Evolutionary conservation across 2,113 vertebrate species (phyloP).

Genomic region (Columbina picui): DNA sequence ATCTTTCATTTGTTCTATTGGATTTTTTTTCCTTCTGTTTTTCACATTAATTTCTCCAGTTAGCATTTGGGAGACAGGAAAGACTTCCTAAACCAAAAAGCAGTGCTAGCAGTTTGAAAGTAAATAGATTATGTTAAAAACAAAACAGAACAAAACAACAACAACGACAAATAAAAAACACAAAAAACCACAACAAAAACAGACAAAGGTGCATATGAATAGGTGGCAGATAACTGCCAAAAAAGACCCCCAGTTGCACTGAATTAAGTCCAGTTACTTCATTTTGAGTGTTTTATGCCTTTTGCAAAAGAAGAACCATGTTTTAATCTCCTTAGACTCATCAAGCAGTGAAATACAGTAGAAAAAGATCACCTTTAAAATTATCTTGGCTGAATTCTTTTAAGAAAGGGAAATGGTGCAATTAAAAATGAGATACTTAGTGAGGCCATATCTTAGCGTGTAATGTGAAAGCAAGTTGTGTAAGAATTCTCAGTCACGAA

Average conservation of each 20-base stretch:
- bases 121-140: not conserved
- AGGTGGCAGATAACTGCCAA: not conserved
- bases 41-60: not conserved
- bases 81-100: not conserved
- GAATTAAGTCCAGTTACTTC: not conserved
- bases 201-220: not conserved
- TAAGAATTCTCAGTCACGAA: constrained; percentile 1
- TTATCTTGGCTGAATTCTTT: not conserved
- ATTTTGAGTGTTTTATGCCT: not conserved
- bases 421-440: not conserved
- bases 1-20: not conserved
- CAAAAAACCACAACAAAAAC: no score
- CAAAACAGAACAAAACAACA: not conserved
- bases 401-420: not conserved
- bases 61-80: not conserved
- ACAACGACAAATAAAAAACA: no score
- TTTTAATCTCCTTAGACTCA: not conserved
- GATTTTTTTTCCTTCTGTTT: not conserved
- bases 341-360: not conserved
- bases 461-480: constrained; percentile 64
- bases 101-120: not conserved
- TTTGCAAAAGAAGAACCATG: not conserved
- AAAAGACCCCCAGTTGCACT: not conserved
- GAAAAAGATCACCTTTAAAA: not conserved
- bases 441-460: not conserved